A percentile compares a stretch with the other conserved stretches of the same genome.
These are phyloP conservation scores for Solea solea DNA, from an alignment of 2,113 vertebrate species.

Conservation along the genomic window DNA sequence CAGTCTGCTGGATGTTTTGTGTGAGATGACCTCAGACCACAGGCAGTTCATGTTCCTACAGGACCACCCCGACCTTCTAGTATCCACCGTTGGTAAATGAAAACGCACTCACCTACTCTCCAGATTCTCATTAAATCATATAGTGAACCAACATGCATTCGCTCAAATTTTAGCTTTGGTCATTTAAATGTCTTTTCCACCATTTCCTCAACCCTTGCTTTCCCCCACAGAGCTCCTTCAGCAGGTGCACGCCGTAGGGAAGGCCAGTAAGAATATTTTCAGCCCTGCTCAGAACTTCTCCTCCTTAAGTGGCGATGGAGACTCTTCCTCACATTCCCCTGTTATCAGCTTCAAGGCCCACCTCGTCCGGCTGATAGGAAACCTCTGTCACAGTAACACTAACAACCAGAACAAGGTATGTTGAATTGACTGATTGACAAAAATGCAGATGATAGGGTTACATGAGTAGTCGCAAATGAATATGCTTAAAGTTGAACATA, in stretches of 20 bases:
- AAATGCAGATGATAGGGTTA: background rate
- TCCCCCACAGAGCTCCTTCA: slow-evolving; percentile 84
- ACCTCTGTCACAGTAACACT: slow-evolving; percentile 88
- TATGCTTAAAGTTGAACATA: background rate
- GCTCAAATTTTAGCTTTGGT: background rate
- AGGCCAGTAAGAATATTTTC: slow-evolving; percentile 85
- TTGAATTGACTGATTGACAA: background rate
- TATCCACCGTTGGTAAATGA: slow-evolving; percentile 86
- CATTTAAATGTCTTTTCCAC: background rate
- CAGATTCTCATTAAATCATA: slow-evolving; percentile 9
- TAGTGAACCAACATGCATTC: background rate
- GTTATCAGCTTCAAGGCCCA: slow-evolving; percentile 90
- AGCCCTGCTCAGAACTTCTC: slow-evolving; percentile 81
- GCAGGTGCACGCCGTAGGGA: slow-evolving; percentile 87
- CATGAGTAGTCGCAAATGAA: background rate
- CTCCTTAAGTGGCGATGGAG: slow-evolving; percentile 49
- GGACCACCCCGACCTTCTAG: slow-evolving; percentile 85
- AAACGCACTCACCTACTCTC: slow-evolving; percentile 5
- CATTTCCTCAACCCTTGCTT: background rate
- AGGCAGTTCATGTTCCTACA: slow-evolving; percentile 86
- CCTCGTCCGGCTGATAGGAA: slow-evolving; percentile 94
- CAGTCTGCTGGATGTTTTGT: slow-evolving; percentile 90
- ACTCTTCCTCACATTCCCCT: slow-evolving; percentile 78
- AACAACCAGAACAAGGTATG: slow-evolving; percentile 93
- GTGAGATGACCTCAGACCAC: slow-evolving; percentile 89